Evolutionary conservation across 2,888 invertebrate species (phyloP).

Genomic region (Rhimphoctona megacephalus): DNA sequence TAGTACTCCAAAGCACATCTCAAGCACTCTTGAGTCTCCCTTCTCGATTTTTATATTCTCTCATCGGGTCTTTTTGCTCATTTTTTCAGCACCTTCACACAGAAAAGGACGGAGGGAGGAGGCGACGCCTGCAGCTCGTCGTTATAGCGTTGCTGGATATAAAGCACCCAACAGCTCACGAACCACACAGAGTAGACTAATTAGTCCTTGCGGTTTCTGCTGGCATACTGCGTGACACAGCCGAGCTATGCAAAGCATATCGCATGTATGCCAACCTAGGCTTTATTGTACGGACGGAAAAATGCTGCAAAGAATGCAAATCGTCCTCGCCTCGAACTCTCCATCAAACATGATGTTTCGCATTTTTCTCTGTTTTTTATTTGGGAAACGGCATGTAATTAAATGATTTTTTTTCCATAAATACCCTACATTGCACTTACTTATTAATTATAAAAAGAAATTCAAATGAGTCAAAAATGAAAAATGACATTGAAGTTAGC

Average conservation of each 20-base stretch:
- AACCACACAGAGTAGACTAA: slow-evolving; percentile 60
- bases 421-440: background rate
- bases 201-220: slow-evolving; percentile 60
- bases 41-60: background rate
- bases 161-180: slow-evolving; percentile 43
- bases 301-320: slow-evolving; percentile 31
- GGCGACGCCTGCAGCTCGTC: slow-evolving; percentile 5
- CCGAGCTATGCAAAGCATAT: slow-evolving; percentile 38
- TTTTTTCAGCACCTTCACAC: slow-evolving; percentile 30
- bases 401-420: background rate
- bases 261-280: slow-evolving; percentile 13
- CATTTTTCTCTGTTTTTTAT: background rate
- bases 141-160: slow-evolving; percentile 26
- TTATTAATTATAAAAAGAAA: background rate
- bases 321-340: background rate
- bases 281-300: slow-evolving; percentile 44
- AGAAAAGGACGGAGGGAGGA: background rate
- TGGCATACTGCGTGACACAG: slow-evolving; percentile 21
- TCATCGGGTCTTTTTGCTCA: slow-evolving; percentile 24
- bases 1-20: slow-evolving; percentile 22
- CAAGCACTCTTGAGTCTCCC: slow-evolving; percentile 49
- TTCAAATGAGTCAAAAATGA: background rate
- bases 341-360: background rate
- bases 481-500: no score
- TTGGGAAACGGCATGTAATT: background rate